Conservation (phyloP, 2,797 vertebrate species). For the Pangasius sanitwongsei region DNA sequence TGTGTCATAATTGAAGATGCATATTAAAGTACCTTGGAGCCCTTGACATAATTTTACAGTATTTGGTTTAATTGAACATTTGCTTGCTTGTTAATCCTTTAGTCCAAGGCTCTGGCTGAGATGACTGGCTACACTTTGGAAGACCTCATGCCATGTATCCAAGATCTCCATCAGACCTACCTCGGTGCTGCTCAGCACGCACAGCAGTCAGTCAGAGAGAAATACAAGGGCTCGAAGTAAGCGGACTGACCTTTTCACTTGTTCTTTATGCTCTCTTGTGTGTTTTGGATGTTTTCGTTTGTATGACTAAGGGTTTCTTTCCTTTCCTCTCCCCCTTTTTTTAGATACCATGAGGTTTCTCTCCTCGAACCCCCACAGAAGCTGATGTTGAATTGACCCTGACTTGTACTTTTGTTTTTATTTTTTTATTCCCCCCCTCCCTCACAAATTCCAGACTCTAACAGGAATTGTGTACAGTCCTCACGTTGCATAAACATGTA, state of each 20-base stretch:
- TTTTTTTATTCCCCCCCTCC: neutral
- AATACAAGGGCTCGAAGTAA: conserved; percentile 93
- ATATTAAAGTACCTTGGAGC: neutral
- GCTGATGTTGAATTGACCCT: conserved; percentile 75
- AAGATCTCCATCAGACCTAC: conserved; percentile 87
- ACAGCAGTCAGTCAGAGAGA: conserved; percentile 93
- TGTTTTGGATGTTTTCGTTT: too few relatives aligned
- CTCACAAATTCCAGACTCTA: conserved; percentile 43
- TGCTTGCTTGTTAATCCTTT: neutral
- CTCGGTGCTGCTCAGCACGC: conserved; percentile 85
- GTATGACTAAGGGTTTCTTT: neutral
- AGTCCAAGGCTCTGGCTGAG: conserved; percentile 82
- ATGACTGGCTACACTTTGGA: conserved; percentile 85
- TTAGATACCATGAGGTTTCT: conserved; percentile 88
- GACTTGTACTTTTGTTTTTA: neutral
- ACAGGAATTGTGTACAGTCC: conserved; percentile 52
- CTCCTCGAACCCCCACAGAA: conserved; percentile 82
- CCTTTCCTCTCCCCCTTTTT: neutral
- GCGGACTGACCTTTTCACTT: conserved; percentile 48
- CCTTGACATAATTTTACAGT: neutral
- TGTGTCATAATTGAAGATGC: neutral
- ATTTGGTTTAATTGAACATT: neutral
- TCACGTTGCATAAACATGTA: conserved; percentile 30
- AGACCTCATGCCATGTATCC: conserved; percentile 85
- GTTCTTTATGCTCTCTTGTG: neutral